Base-by-base conservation (phyloP, 2,113 vertebrate genomes). In the Chloropsis hardwickii region DNA sequence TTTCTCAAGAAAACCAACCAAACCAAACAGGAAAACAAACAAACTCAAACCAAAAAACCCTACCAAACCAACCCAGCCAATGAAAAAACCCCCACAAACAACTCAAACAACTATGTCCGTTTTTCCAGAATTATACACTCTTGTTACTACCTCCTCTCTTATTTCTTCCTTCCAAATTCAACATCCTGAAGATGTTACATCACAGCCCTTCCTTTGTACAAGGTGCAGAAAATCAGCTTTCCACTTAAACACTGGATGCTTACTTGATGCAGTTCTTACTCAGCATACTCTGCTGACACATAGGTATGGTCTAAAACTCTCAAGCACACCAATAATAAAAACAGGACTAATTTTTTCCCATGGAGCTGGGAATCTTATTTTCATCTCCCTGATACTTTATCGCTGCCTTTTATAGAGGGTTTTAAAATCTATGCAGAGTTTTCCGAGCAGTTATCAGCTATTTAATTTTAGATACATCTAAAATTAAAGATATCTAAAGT, bases 61-160 rank as follows among this genome's bases (percentile, higher is more conserved):
- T 29, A 57, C 27, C 15, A 44, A 65, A 51, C 29, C 42, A 62
- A 91, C 35, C 21, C 14, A 81, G 33, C 1, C 10, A 90, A 18
- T 0, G 7, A 53, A 44, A 62, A 40, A 28, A 17, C 0, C 2
- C 1, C 37, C 12, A 16, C 14, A 25, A 84, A 33, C 20, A 69
- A 64, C 18, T 50, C 7, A 56, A 82, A 42, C 6, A 71, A 64
- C 3, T 22, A 20, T 3, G 11, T 27, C 8, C 25, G 6, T 50
- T 78, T 65, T 61, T 24, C 39, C 20, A 25, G 12, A 85, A 82
- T 21, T 14, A 88, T 16, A 50, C 6, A 40, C 3, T 1, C 23
- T 56, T 81, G 5, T 53, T 69, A 45, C 7, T 5, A 44, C 37
- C 13, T 65, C n/a, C 18, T 48, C 58, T 60, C 17, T 57, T 65